Conservation (phyloP, 2,888 invertebrate genomes). For the Cyclophora punctaria region DNA sequence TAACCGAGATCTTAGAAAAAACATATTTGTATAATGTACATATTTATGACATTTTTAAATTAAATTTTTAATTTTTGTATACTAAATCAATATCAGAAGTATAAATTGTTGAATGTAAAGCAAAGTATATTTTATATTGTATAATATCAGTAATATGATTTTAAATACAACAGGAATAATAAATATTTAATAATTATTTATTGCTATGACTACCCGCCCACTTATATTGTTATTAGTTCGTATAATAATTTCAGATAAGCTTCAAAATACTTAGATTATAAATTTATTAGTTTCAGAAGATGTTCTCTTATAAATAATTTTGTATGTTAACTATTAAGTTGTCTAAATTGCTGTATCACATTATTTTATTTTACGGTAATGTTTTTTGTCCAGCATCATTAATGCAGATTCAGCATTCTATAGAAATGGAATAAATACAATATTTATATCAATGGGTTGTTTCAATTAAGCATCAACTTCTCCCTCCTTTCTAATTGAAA, state of each 20-base stretch:
- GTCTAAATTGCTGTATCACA: slow-evolving; percentile 44
- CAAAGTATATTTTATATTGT: slow-evolving; percentile 52
- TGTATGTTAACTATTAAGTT: slow-evolving; percentile 22
- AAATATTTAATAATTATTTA: too few species aligned
- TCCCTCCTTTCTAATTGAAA: too few species aligned
- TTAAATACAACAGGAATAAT: slow-evolving; percentile 12
- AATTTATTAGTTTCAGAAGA: slow-evolving; percentile 1
- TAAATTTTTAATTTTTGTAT: slow-evolving; percentile 43
- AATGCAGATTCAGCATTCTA: slow-evolving; percentile 50
- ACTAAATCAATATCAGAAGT: slow-evolving; percentile 51
- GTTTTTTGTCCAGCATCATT: slow-evolving; percentile 50
- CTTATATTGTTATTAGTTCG: not conserved
- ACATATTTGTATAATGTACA: slow-evolving; percentile 35
- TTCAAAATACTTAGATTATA: slow-evolving; percentile 1
- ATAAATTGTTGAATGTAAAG: slow-evolving; percentile 56
- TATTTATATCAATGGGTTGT: slow-evolving; percentile 50
- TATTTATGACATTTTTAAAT: slow-evolving; percentile 46
- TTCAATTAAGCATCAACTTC: slow-evolving; percentile 17
- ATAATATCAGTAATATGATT: slow-evolving; percentile 27
- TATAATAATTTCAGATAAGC: not conserved
- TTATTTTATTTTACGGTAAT: slow-evolving; percentile 37
- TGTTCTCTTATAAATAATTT: slow-evolving; percentile 17
- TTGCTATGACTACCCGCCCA: too few species aligned
- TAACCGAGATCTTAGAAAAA: slow-evolving; percentile 40
- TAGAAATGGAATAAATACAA: slow-evolving; percentile 58